Conservation (phyloP, 2,113 vertebrate species). For the Monarcha castaneiventris region DNA sequence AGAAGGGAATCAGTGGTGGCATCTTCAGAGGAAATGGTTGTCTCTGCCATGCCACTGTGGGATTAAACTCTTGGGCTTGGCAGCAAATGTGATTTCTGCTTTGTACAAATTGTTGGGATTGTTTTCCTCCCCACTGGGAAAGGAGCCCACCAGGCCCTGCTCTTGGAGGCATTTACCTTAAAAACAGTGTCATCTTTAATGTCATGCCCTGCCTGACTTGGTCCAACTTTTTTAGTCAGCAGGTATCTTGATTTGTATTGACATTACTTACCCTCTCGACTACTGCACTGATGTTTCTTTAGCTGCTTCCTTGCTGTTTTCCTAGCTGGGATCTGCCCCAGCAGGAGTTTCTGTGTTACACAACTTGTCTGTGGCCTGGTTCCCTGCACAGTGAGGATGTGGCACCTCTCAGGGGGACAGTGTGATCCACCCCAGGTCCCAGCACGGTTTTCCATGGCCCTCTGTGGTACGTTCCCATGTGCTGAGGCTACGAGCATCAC, state of each 20-base stretch:
- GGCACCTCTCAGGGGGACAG: background rate
- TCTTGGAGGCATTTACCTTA: background rate
- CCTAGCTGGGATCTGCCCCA: background rate
- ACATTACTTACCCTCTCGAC: background rate
- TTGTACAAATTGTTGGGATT: background rate
- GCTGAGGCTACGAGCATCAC: accelerated
- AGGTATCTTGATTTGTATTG: background rate
- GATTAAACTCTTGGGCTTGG: background rate
- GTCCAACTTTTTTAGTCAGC: background rate
- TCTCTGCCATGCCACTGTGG: background rate
- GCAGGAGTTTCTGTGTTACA: background rate
- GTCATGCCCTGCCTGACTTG: background rate
- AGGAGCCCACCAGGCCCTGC: background rate
- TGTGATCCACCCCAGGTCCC: background rate
- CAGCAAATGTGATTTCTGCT: background rate
- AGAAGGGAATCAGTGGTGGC: background rate
- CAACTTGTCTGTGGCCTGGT: background rate
- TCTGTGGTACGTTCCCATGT: background rate
- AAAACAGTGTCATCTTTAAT: background rate
- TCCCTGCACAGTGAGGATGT: background rate
- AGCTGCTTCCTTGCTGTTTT: background rate
- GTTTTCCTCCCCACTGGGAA: background rate
- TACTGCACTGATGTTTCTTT: background rate
- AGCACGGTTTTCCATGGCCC: accelerated
- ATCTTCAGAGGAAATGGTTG: background rate